Percentiles rank a stretch among this genome's conserved stretches.
Evolutionary conservation across 2,888 invertebrate species (phyloP).

Genomic region (Calliopum simillimum): DNA sequence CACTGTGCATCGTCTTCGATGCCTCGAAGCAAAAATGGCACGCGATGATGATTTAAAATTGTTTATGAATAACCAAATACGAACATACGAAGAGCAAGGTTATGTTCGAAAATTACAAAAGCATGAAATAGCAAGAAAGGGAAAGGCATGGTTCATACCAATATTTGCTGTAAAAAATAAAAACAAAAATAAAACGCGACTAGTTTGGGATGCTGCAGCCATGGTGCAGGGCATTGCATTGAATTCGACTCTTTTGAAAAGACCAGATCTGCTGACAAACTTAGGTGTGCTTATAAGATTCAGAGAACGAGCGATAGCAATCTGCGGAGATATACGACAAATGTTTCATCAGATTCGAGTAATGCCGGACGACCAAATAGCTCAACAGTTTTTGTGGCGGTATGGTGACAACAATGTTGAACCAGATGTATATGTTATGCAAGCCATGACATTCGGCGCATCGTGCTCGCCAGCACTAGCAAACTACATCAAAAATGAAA

Average conservation of each 20-base stretch:
- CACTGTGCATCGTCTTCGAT: constrained; percentile 35
- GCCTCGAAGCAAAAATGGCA: constrained; percentile 38
- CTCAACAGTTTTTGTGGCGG: constrained; percentile 42
- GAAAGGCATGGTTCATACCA: constrained; percentile 51
- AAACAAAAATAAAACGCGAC: constrained; percentile 51
- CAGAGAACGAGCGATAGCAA: constrained; percentile 15
- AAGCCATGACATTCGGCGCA: constrained; percentile 40
- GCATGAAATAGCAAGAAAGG: constrained; percentile 34
- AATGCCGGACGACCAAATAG: constrained; percentile 28
- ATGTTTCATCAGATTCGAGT: constrained; percentile 37
- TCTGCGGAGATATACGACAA: constrained; percentile 15
- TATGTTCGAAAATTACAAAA: constrained; percentile 42
- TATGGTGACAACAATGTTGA: constrained; percentile 31
- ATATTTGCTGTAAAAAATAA: constrained; percentile 51
- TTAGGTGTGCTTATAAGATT: constrained; percentile 32
- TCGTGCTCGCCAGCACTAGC: constrained; percentile 37
- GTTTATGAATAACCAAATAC: not conserved
- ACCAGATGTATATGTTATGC: constrained; percentile 39
- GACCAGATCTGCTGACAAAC: constrained; percentile 18
- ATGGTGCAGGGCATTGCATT: constrained; percentile 48
- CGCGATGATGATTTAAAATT: not conserved
- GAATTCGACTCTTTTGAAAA: constrained; percentile 51
- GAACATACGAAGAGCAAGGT: constrained; percentile 29
- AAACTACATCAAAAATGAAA: constrained; percentile 37
- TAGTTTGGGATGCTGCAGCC: constrained; percentile 59